A percentile compares a stretch with the other conserved stretches of the same genome.
These are phyloP conservation scores for Blera fallax DNA, from an alignment of 2,888 invertebrate species.

Conservation along the genomic window DNA sequence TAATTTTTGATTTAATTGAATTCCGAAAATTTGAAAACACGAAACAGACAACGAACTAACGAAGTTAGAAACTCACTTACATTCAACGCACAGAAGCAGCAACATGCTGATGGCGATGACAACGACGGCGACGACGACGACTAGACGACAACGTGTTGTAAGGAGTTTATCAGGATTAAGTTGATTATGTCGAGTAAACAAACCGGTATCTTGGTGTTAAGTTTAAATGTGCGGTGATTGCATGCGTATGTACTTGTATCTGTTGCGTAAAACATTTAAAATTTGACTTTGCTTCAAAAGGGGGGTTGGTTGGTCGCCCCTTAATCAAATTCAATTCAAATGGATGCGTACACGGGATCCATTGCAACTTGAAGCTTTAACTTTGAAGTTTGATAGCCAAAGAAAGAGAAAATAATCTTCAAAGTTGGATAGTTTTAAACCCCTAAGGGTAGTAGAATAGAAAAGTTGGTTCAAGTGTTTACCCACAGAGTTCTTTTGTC, in stretches of 20 bases:
- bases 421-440: slow-evolving; percentile 13
- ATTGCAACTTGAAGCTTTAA: not conserved
- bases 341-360: not conserved
- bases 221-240: slow-evolving; percentile 70
- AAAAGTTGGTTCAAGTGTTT: slow-evolving; percentile 41
- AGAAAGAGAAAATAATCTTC: not conserved
- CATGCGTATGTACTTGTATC: slow-evolving; percentile 14
- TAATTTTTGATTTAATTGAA: slow-evolving; percentile 57
- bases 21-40: slow-evolving; percentile 50
- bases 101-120: slow-evolving; percentile 4
- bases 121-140: too few relatives aligned
- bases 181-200: slow-evolving; percentile 42
- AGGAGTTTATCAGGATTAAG: slow-evolving; percentile 47
- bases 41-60: slow-evolving; percentile 28
- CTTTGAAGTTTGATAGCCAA: slow-evolving; percentile 11
- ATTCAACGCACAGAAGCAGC: slow-evolving; percentile 20
- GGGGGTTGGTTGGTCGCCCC: not conserved
- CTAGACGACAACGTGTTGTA: not conserved
- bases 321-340: slow-evolving; percentile 55
- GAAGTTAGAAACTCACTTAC: slow-evolving; percentile 58
- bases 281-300: slow-evolving; percentile 27
- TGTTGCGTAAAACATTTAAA: slow-evolving; percentile 26
- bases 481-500: slow-evolving; percentile 12
- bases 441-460: not conserved
- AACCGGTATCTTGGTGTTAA: slow-evolving; percentile 62